A percentile compares a stretch with the other conserved stretches of the same genome.
These are phyloP conservation scores for Holothuria scabra DNA, from an alignment of 53 echinoderm and acorn worm genomes.

Conservation along the genomic window DNA sequence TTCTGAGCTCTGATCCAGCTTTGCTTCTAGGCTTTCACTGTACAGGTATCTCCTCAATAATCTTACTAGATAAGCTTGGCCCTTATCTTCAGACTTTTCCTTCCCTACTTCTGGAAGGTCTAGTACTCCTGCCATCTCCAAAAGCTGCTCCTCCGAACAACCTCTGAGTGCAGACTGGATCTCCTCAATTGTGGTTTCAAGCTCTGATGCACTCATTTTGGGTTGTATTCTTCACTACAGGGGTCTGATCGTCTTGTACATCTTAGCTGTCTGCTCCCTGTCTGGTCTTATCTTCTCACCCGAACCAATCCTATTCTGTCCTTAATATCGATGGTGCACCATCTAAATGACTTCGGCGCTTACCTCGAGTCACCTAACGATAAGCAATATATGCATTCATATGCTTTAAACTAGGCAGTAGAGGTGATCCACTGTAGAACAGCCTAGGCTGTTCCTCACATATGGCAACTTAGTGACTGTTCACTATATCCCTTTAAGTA, in stretches of 20 bases:
- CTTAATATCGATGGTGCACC: constrained; percentile 4
- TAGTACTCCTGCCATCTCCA: background rate
- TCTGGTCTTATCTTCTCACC: too few species aligned
- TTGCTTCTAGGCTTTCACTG: background rate
- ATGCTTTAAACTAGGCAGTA: too few species aligned
- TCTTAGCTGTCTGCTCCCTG: too few species aligned
- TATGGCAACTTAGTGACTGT: too few species aligned
- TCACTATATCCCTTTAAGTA: too few species aligned
- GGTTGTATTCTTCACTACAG: too few species aligned
- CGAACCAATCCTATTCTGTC: too few species aligned
- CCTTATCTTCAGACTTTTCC: constrained; percentile 33
- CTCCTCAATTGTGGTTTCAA: constrained; percentile 3
- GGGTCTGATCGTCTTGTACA: too few species aligned
- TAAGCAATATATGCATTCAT: too few species aligned
- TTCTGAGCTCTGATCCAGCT: background rate
- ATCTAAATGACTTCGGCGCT: background rate
- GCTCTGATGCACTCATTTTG: background rate
- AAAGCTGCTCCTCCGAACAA: constrained; percentile 20
- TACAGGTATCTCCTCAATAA: constrained; percentile 20
- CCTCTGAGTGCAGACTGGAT: constrained; percentile 17
- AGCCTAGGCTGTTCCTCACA: too few species aligned
- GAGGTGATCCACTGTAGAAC: too few species aligned
- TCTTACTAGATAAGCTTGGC: constrained; percentile 10
- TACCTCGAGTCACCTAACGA: background rate
- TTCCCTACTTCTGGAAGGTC: constrained; percentile 7